Conservation (phyloP, 2,113 vertebrate genomes). For the Cnemophilus loriae region DNA sequence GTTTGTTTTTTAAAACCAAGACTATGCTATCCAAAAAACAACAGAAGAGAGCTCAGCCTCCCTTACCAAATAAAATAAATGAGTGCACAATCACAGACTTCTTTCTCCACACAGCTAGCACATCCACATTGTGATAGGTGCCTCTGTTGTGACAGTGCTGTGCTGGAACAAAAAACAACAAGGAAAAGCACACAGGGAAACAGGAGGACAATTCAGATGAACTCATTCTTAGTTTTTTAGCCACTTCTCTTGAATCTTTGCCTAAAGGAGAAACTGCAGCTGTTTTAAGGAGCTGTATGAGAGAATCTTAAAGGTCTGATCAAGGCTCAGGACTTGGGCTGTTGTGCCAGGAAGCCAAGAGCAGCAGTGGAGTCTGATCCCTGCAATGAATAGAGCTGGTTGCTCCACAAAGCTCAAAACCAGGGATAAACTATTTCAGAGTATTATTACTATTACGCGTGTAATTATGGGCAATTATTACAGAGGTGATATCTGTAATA, state of each 20-base stretch:
- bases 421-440: not conserved
- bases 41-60: not conserved
- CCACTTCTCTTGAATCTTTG: not conserved
- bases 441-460: not conserved
- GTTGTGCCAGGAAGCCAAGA: not conserved
- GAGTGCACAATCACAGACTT: not conserved
- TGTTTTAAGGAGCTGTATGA: not conserved
- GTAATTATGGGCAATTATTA: not conserved
- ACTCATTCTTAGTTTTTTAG: not conserved
- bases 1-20: not conserved
- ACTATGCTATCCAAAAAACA: not conserved
- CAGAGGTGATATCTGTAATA: not conserved
- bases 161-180: not conserved
- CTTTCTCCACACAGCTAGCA: not conserved
- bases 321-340: not conserved
- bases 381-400: not conserved
- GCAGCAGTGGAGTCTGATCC: not conserved
- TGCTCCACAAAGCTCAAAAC: not conserved
- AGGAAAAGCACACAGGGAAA: not conserved
- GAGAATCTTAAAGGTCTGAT: not conserved
- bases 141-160: not conserved
- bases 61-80: not conserved
- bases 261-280: not conserved
- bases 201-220: not conserved
- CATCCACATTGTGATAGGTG: rapidly evolving